Conservation (phyloP, 2,113 vertebrate genomes). For the Globicephala melas region DNA sequence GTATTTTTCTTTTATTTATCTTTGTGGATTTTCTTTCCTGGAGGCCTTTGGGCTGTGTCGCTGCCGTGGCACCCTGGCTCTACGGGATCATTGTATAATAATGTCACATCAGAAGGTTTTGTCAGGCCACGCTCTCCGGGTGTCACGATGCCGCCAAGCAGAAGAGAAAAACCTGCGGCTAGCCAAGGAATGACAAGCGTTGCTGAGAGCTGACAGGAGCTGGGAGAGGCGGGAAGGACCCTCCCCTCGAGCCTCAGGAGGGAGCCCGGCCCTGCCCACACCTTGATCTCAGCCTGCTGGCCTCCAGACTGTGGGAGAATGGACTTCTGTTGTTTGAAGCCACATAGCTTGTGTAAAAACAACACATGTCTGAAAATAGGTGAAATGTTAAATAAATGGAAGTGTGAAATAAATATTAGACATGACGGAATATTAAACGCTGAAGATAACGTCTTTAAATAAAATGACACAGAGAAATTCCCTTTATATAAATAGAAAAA, state of each 20-base stretch:
- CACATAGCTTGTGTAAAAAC: background rate
- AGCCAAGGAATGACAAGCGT: background rate
- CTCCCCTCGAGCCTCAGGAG: background rate
- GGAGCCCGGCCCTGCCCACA: fast-evolving
- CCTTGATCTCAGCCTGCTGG: no score
- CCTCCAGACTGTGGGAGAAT: background rate
- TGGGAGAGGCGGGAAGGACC: background rate
- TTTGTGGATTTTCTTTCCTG: background rate
- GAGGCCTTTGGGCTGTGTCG: background rate
- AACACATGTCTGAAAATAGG: background rate
- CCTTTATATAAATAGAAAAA: background rate
- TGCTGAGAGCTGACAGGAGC: background rate
- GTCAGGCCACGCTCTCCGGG: background rate
- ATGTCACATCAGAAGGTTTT: fast-evolving
- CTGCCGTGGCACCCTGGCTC: fast-evolving
- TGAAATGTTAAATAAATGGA: background rate
- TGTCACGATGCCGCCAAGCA: background rate
- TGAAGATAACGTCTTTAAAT: background rate
- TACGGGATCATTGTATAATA: fast-evolving
- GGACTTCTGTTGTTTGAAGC: background rate
- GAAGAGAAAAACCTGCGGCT: background rate
- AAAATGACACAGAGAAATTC: background rate
- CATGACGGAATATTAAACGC: background rate
- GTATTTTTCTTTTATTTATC: background rate
- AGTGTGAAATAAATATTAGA: background rate